Percentiles rank a stretch among this genome's conserved stretches.
Evolutionary conservation across 2,797 vertebrate species (phyloP).

Genomic region (Heliangelus exortis): DNA sequence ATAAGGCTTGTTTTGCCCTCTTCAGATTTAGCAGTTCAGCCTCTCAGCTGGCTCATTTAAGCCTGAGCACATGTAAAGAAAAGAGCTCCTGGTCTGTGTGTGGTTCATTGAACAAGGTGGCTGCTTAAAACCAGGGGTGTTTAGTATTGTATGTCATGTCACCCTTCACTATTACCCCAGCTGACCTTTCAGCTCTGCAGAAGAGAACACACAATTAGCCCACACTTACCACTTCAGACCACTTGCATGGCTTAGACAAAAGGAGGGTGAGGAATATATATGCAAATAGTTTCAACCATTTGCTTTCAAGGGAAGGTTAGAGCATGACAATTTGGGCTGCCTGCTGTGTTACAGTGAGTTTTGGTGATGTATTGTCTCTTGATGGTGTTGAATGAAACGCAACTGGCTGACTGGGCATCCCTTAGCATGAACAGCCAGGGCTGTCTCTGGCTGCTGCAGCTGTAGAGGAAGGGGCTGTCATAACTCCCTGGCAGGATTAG

Average conservation of each 20-base stretch:
- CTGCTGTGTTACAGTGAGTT: constrained; percentile 33
- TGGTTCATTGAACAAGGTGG: constrained; percentile 73
- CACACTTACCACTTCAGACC: constrained; percentile 35
- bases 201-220: constrained; percentile 25
- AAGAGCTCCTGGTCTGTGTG: constrained; percentile 52
- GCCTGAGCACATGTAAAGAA: constrained; percentile 62
- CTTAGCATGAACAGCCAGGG: neutral
- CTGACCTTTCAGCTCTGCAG: constrained; percentile 30
- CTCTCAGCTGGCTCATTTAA: constrained; percentile 53
- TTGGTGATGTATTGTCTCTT: neutral
- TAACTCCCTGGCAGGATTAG: neutral
- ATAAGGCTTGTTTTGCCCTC: neutral
- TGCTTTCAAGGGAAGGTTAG: constrained; percentile 31
- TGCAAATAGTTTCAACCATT: constrained; percentile 36
- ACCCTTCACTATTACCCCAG: constrained; percentile 27
- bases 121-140: constrained; percentile 54
- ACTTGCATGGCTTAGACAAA: constrained; percentile 8
- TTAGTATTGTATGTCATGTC: neutral
- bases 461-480: neutral
- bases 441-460: neutral
- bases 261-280: constrained; percentile 34
- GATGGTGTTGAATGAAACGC: neutral
- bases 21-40: constrained; percentile 23
- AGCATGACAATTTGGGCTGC: neutral
- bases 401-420: neutral